A percentile compares a stretch with the other conserved stretches of the same genome.
Conservation (phyloP, 2,113 vertebrate species). For the Romanogobio albipinnatus region DNA sequence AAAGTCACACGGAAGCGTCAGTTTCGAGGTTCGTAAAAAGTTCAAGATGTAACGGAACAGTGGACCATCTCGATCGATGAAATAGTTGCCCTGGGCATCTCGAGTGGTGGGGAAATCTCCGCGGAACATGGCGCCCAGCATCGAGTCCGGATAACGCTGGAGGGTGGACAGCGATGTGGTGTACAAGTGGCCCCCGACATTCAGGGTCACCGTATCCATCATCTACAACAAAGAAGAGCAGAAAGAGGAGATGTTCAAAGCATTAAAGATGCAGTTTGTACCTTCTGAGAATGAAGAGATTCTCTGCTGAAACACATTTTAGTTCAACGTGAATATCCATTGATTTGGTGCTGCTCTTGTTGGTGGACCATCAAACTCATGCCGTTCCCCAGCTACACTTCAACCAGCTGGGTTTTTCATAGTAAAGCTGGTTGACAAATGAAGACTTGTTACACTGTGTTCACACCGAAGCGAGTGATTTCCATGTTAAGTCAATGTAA, state of each 20-base stretch:
- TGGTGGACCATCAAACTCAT: not conserved
- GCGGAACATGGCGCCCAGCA: conserved; percentile 88
- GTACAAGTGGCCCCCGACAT: conserved; percentile 88
- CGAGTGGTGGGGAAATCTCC: conserved; percentile 85
- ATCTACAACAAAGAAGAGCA: conserved; percentile 73
- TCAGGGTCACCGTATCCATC: conserved; percentile 87
- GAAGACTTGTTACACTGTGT: too few species aligned
- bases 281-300: not conserved
- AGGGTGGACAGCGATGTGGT: conserved; percentile 86
- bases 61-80: conserved; percentile 87
- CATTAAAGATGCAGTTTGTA: not conserved
- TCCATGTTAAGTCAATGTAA: too few species aligned
- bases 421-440: not conserved
- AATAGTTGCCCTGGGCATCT: conserved; percentile 87
- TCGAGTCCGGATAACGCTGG: conserved; percentile 86
- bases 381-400: not conserved
- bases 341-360: not conserved
- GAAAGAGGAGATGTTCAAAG: not conserved
- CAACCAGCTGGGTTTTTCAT: not conserved
- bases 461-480: too few species aligned
- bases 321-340: not conserved
- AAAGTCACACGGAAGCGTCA: conserved; percentile 85
- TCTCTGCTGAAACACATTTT: not conserved
- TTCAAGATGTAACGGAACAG: conserved; percentile 88
- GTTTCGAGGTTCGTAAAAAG: conserved; percentile 86